These are phyloP conservation scores for Aramus guarauna DNA, from an alignment of 2,113 vertebrate genomes.

Conservation along the genomic window DNA sequence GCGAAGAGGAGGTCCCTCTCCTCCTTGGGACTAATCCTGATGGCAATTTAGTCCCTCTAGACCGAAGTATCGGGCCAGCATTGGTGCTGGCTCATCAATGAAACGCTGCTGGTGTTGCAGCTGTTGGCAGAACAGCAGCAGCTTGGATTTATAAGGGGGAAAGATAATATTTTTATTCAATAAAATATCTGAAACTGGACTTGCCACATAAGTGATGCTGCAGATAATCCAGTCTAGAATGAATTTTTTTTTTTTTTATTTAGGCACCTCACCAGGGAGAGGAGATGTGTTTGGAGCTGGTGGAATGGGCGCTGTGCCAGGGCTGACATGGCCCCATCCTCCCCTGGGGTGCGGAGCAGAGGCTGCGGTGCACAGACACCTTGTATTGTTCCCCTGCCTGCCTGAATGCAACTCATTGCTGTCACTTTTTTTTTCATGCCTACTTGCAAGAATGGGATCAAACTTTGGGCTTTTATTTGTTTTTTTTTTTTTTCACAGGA, in stretches of 20 bases:
- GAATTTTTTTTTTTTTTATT: neutral
- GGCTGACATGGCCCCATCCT: rapidly evolving
- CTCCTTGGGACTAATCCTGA: neutral
- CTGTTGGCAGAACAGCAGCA: neutral
- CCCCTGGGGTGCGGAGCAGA: too few relatives aligned
- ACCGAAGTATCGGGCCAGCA: neutral
- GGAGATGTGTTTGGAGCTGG: neutral
- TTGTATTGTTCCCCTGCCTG: rapidly evolving
- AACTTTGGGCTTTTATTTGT: neutral
- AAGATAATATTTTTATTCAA: neutral
- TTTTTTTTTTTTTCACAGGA: neutral
- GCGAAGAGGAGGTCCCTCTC: neutral
- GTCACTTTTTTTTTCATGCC: neutral
- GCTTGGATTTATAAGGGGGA: neutral
- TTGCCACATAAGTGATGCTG: neutral
- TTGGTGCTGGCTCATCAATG: neutral
- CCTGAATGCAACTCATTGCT: neutral
- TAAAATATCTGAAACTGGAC: neutral
- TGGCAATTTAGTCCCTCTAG: neutral
- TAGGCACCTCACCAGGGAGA: neutral
- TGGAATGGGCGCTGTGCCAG: rapidly evolving
- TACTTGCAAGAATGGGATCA: neutral
- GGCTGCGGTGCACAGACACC: rapidly evolving
- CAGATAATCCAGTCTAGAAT: neutral
- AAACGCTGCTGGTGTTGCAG: neutral